These are phyloP conservation scores for Amaurobius ferox DNA, from an alignment of 2,888 invertebrate species.

Conservation along the genomic window DNA sequence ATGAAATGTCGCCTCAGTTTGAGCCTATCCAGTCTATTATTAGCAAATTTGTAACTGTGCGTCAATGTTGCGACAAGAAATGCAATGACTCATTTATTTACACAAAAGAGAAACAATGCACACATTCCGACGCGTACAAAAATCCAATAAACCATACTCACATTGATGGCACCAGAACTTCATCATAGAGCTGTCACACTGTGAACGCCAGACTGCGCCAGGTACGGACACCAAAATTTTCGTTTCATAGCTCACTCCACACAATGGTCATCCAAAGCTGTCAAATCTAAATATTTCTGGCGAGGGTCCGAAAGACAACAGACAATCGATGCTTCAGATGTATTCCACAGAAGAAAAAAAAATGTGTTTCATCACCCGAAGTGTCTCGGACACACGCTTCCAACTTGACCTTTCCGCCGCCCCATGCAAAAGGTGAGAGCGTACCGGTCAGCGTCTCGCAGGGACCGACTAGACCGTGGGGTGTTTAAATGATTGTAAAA, in stretches of 20 bases:
- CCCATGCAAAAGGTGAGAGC: not conserved
- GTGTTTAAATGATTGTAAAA: not conserved
- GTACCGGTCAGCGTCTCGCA: too few relatives aligned
- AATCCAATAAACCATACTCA: conserved; percentile 33
- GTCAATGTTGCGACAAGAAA: too few relatives aligned
- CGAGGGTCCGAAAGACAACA: not conserved
- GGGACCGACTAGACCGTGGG: too few relatives aligned
- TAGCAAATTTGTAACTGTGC: too few relatives aligned
- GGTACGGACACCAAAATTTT: not conserved
- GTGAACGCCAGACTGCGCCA: not conserved
- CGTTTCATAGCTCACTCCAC: not conserved
- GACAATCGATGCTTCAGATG: not conserved
- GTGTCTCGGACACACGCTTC: not conserved
- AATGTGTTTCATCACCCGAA: not conserved
- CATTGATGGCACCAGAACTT: conserved; percentile 72
- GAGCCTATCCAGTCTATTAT: too few relatives aligned
- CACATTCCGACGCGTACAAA: not conserved
- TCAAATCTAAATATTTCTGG: not conserved
- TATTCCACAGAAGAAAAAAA: not conserved
- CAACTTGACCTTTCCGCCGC: conserved; percentile 39
- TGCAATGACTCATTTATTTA: too few relatives aligned
- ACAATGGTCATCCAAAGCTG: not conserved
- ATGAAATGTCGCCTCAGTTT: too few relatives aligned
- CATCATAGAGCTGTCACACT: conserved; percentile 36
- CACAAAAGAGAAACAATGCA: too few relatives aligned